phyloP scores from a whole-genome alignment of 2,888 invertebrate genomes.

The Pocota personata region DNA sequence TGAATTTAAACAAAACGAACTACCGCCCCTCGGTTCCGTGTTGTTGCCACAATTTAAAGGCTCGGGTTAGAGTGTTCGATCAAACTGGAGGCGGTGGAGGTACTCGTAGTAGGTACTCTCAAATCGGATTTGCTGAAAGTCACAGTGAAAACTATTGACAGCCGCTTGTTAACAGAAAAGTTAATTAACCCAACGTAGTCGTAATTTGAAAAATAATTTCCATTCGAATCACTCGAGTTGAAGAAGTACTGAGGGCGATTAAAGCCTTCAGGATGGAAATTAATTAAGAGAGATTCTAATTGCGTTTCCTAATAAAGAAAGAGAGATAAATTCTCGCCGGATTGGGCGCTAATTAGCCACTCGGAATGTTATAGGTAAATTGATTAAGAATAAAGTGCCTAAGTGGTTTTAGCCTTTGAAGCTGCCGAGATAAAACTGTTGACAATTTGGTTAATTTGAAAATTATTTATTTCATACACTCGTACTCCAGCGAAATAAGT shows the following conservation, averaged over 20 bases:
- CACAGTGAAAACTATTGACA: conserved; percentile 12
- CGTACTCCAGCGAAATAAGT: too few relatives aligned
- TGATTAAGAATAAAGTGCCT: neutral
- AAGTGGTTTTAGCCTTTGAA: neutral
- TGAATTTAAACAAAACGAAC: conserved; percentile 14
- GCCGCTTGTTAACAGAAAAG: conserved; percentile 10
- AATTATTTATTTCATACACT: neutral
- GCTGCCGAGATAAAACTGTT: neutral
- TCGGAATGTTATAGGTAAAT: neutral
- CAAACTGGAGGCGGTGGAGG: neutral
- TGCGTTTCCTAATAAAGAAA: neutral
- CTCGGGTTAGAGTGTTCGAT: neutral
- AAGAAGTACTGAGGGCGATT: neutral
- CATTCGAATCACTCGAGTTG: neutral
- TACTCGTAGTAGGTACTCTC: neutral
- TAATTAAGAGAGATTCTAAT: conserved; percentile 27
- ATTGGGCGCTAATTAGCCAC: neutral
- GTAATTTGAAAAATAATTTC: conserved; percentile 24
- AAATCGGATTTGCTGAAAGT: neutral
- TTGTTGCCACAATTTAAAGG: neutral
- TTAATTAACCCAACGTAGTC: conserved; percentile 22
- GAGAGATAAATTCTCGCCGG: neutral
- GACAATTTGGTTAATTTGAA: neutral
- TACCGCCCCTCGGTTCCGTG: neutral
- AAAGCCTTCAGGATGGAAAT: neutral